Base-by-base conservation (phyloP, 2,113 vertebrate species). In the Myrmecophaga tridactyla region DNA sequence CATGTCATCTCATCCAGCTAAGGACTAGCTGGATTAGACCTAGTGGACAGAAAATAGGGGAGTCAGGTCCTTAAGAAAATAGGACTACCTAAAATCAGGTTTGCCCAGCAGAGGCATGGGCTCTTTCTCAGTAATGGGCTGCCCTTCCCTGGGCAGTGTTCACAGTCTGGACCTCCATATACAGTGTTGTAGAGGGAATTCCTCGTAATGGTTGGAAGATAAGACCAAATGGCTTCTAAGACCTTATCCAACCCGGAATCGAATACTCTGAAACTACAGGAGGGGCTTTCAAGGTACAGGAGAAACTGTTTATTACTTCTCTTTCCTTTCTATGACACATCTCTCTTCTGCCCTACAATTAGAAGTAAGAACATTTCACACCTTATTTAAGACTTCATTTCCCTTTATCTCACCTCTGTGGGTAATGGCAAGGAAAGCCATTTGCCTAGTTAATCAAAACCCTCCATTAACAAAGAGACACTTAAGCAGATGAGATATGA, bases 381-480 rank as follows among this genome's bases (percentile, higher is more conserved):
- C 86, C 77, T 94, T 90, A 73, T 67, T 96, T 76, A 97, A 96
- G 48, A 62, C n/a, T 90, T 69, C 48, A 86, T 94, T 88, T 96
- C 70, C 81, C 85, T 94, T 96, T 90, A 86, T 36, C 56, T 94
- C 72, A 53, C 62, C 78, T 94, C 58, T 31, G 48, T 70, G 69
- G 48, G 82, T 94, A 93, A 96, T 76, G 63, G 58, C 70, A 46
- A 80, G 94, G 83, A 97, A 97, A 96, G 70, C 17, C 89, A 89
- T 95, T 96, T 96, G 91, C 75, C 87, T 94, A 23, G n/a, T 65
- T 86, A 95, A 94, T 89, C 81, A 86, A 96, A 97, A 46, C 48
- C 51, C 51, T 90, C 62, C 63, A 36, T 36, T 80, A 51, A 75
- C 67, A 95, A 88, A 87, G 70, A 87, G 43, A 90, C 31, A 48